Percentiles rank a stretch among this genome's conserved stretches.
Evolutionary conservation across 2,113 vertebrate species (phyloP).

Genomic region (Electrona antarctica): DNA sequence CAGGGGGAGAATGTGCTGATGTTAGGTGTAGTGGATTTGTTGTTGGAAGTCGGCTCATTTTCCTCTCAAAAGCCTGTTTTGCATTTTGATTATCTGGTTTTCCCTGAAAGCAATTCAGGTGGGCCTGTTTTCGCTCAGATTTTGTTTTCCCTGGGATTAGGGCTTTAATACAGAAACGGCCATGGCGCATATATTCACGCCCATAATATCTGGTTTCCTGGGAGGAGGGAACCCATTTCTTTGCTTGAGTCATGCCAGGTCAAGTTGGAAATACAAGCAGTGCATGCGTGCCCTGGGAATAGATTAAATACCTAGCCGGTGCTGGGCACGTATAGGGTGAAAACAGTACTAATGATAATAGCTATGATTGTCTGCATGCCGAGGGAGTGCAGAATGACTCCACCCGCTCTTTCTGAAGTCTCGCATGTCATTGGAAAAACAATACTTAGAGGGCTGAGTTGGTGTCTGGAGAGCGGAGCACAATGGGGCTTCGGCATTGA

Average conservation of each 20-base stretch:
- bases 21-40: constrained; percentile 70
- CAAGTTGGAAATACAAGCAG: constrained; percentile 63
- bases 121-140: constrained; percentile 55
- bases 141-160: constrained; percentile 69
- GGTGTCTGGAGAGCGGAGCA: constrained; percentile 44
- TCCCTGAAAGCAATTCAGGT: constrained; percentile 64
- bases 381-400: constrained; percentile 50
- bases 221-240: constrained; percentile 57
- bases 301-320: constrained; percentile 47
- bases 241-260: constrained; percentile 64
- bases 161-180: constrained; percentile 59
- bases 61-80: constrained; percentile 73
- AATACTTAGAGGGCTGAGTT: constrained; percentile 44
- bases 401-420: constrained; percentile 26
- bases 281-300: constrained; percentile 45
- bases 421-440: constrained; percentile 49
- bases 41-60: constrained; percentile 62
- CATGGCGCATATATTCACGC: constrained; percentile 62
- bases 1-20: constrained; percentile 71
- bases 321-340: constrained; percentile 44
- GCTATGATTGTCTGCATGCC: constrained; percentile 53
- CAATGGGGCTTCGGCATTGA: constrained; percentile 60
- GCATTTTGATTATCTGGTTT: constrained; percentile 79
- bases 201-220: constrained; percentile 55
- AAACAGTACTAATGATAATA: constrained; percentile 63